Percentiles rank a stretch among this genome's conserved stretches.
Evolutionary conservation across 2,797 vertebrate species (phyloP).

Genomic region (Gila robusta): DNA sequence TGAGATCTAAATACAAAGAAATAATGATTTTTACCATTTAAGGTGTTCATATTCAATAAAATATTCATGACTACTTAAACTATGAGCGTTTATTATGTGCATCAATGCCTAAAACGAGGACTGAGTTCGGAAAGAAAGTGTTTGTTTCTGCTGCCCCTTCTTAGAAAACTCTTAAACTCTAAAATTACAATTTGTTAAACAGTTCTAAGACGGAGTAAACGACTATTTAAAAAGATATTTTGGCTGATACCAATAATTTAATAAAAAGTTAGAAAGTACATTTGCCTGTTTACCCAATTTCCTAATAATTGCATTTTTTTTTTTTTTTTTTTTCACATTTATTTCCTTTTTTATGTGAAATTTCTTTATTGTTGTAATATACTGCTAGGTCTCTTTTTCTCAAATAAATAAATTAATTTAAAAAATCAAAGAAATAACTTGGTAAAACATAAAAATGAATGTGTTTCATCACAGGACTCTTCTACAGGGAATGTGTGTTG

Average conservation of each 20-base stretch:
- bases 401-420: fast-evolving
- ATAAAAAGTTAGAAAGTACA: neutral
- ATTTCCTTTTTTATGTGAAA: neutral
- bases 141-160: neutral
- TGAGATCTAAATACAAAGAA: neutral
- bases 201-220: neutral
- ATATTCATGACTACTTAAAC: neutral
- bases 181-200: neutral
- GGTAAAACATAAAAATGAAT: neutral
- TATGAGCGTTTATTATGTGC: neutral
- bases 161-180: neutral
- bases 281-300: neutral
- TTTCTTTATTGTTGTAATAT: neutral
- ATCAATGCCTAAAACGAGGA: neutral
- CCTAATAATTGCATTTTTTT: neutral
- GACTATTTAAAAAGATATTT: neutral
- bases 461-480: conserved; percentile 75
- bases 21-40: neutral
- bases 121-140: neutral
- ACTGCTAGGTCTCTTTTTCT: too few relatives aligned
- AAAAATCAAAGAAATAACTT: neutral
- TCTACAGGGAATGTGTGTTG: conserved; percentile 87
- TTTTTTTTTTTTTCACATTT: neutral
- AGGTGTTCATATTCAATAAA: neutral
- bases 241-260: neutral